Evolutionary conservation across 2,888 invertebrate genomes (phyloP).

Genomic region (Microctonus brassicae): DNA sequence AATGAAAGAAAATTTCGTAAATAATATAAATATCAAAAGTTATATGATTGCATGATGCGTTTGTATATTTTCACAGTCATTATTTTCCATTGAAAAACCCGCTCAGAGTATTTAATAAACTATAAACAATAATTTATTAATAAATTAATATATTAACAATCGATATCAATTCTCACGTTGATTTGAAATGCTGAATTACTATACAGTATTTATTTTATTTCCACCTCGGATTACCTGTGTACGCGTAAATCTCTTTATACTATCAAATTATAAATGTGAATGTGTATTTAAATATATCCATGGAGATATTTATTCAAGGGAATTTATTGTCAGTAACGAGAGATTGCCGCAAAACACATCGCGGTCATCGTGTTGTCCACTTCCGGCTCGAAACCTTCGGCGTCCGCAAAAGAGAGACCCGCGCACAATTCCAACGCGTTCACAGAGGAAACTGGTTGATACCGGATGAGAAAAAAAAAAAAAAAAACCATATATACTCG

Average conservation of each 20-base stretch:
- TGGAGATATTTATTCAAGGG: conserved; percentile 61
- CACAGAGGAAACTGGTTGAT: neutral
- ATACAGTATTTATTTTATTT: conserved; percentile 29
- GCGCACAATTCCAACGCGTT: conserved; percentile 4
- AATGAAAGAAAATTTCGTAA: neutral
- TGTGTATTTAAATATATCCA: conserved; percentile 38
- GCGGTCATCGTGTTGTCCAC: conserved; percentile 42
- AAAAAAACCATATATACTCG: neutral
- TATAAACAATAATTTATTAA: too few relatives aligned
- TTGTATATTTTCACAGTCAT: too few relatives aligned
- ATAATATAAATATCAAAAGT: neutral
- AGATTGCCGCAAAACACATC: conserved; percentile 51
- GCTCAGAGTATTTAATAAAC: too few relatives aligned
- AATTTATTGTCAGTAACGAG: conserved; percentile 57
- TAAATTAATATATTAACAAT: too few relatives aligned
- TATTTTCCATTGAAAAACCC: too few relatives aligned
- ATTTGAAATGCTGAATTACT: neutral
- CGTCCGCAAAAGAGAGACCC: neutral
- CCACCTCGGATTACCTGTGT: conserved; percentile 30
- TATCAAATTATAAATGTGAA: conserved; percentile 29
- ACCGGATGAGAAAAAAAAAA: conserved; percentile 15
- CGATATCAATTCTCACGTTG: neutral
- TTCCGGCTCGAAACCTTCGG: conserved; percentile 33
- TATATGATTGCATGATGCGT: neutral
- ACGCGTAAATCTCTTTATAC: conserved; percentile 36